Percentiles rank a stretch among this genome's conserved stretches.
These are phyloP conservation scores for Cerceris rybyensis DNA, from an alignment of 2,888 invertebrate species.

Conservation along the genomic window DNA sequence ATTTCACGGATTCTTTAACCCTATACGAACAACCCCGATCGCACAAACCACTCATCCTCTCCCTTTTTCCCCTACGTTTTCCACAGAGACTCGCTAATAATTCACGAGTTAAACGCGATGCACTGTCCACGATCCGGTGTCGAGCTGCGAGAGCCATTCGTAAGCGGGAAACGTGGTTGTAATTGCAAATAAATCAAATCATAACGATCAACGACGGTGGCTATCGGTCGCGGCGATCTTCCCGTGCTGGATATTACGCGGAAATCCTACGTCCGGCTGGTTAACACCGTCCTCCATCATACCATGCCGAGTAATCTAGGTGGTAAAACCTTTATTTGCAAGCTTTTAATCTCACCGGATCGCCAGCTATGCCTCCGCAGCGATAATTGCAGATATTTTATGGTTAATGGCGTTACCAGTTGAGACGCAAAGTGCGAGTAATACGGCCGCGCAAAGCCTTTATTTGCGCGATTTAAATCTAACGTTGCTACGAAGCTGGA, in stretches of 20 bases:
- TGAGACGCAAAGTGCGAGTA: slow-evolving; percentile 7
- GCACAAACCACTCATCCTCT: no score
- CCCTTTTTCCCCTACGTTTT: no score
- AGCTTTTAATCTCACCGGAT: slow-evolving; percentile 11
- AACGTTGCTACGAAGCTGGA: neutral
- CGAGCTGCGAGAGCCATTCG: slow-evolving; percentile 35
- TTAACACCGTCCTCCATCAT: slow-evolving; percentile 37
- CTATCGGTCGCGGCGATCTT: slow-evolving; percentile 52
- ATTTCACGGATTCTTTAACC: no score
- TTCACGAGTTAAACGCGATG: slow-evolving; percentile 61
- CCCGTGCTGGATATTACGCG: slow-evolving; percentile 43
- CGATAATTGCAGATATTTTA: slow-evolving; percentile 28
- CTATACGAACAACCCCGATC: no score
- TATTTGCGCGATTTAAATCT: slow-evolving; percentile 4
- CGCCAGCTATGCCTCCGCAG: slow-evolving; percentile 4
- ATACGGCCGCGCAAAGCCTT: neutral
- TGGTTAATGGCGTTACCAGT: slow-evolving; percentile 8
- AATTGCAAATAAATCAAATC: slow-evolving; percentile 79
- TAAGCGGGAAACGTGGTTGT: slow-evolving; percentile 55
- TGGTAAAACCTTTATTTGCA: slow-evolving; percentile 20
- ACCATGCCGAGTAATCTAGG: slow-evolving; percentile 1
- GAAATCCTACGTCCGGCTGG: slow-evolving; percentile 47
- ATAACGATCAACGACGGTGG: slow-evolving; percentile 75
- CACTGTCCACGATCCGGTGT: slow-evolving; percentile 37
- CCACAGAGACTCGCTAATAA: slow-evolving; percentile 61